A percentile compares a stretch with the other conserved stretches of the same genome.
These are phyloP conservation scores for Myrmophylax atrothorax DNA, from an alignment of 2,113 vertebrate species.

Conservation along the genomic window DNA sequence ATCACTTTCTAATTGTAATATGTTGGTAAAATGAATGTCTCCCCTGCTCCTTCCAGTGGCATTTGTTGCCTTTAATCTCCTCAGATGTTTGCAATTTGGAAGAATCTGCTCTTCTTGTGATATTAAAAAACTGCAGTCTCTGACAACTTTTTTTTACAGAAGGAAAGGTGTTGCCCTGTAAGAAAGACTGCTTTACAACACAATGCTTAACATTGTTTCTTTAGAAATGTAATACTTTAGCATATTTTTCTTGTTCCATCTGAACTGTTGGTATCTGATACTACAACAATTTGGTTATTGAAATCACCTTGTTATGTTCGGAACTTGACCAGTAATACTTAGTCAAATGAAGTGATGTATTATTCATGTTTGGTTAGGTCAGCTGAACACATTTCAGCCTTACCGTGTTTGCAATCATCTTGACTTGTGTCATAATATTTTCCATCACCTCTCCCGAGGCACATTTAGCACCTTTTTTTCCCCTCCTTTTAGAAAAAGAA, in stretches of 20 bases:
- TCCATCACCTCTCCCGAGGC: slow-evolving; percentile 58
- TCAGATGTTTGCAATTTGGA: neutral
- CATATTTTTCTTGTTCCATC: neutral
- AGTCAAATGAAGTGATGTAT: slow-evolving; percentile 44
- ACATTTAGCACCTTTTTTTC: slow-evolving; percentile 68
- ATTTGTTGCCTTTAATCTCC: neutral
- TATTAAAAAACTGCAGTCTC: neutral
- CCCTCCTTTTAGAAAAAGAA: slow-evolving; percentile 45
- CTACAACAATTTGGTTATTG: slow-evolving; percentile 9
- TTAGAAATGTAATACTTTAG: neutral
- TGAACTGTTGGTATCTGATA: slow-evolving; percentile 2
- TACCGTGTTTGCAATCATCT: slow-evolving; percentile 69
- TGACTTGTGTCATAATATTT: slow-evolving; percentile 79
- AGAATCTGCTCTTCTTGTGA: neutral
- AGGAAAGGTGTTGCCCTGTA: neutral
- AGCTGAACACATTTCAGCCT: slow-evolving; percentile 53
- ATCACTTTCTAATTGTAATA: neutral
- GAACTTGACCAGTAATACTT: slow-evolving; percentile 57
- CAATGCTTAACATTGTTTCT: neutral
- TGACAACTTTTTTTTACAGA: neutral
- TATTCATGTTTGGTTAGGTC: slow-evolving; percentile 55
- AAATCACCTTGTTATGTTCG: slow-evolving; percentile 44
- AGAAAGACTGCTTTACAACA: slow-evolving; percentile 1
- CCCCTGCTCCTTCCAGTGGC: neutral
- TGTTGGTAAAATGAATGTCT: neutral